Evolutionary conservation across 1,140 invertebrate species (phyloP).

Genomic region (Drosophila erecta): DNA sequence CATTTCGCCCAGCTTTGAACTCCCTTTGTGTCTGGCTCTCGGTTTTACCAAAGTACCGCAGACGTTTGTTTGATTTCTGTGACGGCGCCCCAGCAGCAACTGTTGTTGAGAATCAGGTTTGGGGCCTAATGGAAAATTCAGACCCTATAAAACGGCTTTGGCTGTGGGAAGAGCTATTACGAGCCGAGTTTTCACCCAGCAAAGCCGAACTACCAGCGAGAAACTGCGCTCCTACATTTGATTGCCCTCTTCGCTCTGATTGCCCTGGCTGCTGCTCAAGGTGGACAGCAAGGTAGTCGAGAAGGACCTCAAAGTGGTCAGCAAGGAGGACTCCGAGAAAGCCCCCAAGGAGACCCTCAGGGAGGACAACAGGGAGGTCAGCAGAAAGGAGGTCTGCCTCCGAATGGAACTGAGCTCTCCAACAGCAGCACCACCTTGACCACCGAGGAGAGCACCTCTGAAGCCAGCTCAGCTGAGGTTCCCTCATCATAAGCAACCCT

Average conservation of each 20-base stretch:
- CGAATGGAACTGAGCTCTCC: slow-evolving; percentile 14
- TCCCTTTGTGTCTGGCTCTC: slow-evolving; percentile 4
- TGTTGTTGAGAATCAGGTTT: neutral
- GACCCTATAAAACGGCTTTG: slow-evolving; percentile 30
- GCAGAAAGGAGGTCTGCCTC: neutral
- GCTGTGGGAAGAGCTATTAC: slow-evolving; percentile 6
- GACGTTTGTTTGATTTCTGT: slow-evolving; percentile 9
- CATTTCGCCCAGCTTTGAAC: neutral
- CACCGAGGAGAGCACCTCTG: neutral
- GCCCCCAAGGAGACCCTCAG: neutral
- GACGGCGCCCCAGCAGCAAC: slow-evolving; percentile 4
- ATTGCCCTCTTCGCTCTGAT: slow-evolving; percentile 31
- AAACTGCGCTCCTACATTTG: slow-evolving; percentile 42
- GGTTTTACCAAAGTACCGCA: slow-evolving; percentile 21
- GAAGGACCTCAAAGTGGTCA: neutral
- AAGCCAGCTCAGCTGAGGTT: neutral
- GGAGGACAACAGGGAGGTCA: slow-evolving; percentile 1
- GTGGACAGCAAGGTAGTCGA: neutral
- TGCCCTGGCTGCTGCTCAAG: slow-evolving; percentile 16
- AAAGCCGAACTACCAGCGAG: slow-evolving; percentile 2
- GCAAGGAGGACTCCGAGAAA: neutral
- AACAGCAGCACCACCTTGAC: slow-evolving; percentile 6
- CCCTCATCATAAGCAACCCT: neutral
- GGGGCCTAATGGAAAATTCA: neutral
- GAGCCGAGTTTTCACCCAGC: slow-evolving; percentile 11